These are phyloP conservation scores for Candidula unifasciata DNA, from an alignment of 2,888 invertebrate genomes.

Conservation along the genomic window DNA sequence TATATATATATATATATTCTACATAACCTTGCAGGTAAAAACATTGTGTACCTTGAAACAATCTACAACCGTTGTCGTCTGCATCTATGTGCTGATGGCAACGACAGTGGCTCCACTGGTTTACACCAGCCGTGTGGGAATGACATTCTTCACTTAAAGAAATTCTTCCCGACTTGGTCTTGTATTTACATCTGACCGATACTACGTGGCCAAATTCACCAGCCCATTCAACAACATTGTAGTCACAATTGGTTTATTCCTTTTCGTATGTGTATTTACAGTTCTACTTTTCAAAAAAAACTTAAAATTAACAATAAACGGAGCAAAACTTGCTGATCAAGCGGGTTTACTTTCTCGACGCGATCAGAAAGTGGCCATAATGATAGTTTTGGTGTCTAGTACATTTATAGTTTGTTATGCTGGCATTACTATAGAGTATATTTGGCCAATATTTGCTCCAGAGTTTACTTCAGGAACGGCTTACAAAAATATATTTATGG, in stretches of 20 bases:
- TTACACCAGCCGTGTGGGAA: slow-evolving; percentile 10
- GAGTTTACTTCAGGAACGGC: slow-evolving; percentile 6
- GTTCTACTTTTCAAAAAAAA: not conserved
- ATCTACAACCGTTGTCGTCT: not conserved
- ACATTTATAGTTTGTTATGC: slow-evolving; percentile 11
- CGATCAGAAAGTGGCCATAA: slow-evolving; percentile 15
- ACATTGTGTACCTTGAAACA: not conserved
- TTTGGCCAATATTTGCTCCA: not conserved
- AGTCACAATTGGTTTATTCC: slow-evolving; percentile 2
- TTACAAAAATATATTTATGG: slow-evolving; percentile 23
- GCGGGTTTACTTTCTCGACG: not conserved
- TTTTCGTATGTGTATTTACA: not conserved
- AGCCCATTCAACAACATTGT: slow-evolving; percentile 12
- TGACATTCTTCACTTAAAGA: not conserved
- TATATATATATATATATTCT: no score
- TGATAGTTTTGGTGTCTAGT: slow-evolving; percentile 15
- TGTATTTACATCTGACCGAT: slow-evolving; percentile 1
- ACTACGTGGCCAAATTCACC: not conserved
- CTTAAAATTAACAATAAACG: slow-evolving; percentile 5
- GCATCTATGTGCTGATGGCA: slow-evolving; percentile 8
- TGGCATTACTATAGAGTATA: not conserved
- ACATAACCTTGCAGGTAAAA: slow-evolving; percentile 41
- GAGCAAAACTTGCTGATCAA: not conserved
- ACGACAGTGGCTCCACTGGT: slow-evolving; percentile 16
- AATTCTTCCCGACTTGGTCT: slow-evolving; percentile 23